A percentile compares a stretch with the other conserved stretches of the same genome.
Evolutionary conservation across 2,888 invertebrate species (phyloP).

Genomic region (Drosophila tripunctata): DNA sequence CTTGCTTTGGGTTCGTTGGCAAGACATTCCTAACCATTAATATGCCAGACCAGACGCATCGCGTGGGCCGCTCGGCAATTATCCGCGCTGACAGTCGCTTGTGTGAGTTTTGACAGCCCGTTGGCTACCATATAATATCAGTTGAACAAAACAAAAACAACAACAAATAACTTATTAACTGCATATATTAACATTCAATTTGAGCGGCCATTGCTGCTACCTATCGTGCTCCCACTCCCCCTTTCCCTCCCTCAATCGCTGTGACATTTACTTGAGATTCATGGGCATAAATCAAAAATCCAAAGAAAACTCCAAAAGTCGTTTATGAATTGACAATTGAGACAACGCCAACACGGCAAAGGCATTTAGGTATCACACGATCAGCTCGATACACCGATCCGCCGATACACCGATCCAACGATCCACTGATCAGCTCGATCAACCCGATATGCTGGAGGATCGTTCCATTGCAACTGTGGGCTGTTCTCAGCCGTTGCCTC

Average conservation of each 20-base stretch:
- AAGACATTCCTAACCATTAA: slow-evolving; percentile 60
- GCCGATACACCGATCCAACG: slow-evolving; percentile 21
- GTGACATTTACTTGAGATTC: slow-evolving; percentile 81
- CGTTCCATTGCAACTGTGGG: slow-evolving; percentile 48
- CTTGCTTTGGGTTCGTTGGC: neutral
- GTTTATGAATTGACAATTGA: slow-evolving; percentile 78
- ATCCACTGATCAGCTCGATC: slow-evolving; percentile 19
- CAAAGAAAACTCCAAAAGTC: slow-evolving; percentile 65
- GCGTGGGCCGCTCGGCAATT: slow-evolving; percentile 81
- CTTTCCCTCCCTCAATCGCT: neutral
- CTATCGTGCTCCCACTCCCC: neutral
- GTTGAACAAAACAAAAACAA: slow-evolving; percentile 35
- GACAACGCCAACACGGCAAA: slow-evolving; percentile 54
- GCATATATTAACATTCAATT: slow-evolving; percentile 83
- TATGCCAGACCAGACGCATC: slow-evolving; percentile 77
- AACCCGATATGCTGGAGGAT: slow-evolving; percentile 19
- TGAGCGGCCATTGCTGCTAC: slow-evolving; percentile 73
- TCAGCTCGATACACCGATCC: slow-evolving; percentile 3
- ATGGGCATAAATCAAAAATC: slow-evolving; percentile 83
- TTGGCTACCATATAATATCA: slow-evolving; percentile 82
- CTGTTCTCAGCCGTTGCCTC: slow-evolving; percentile 39
- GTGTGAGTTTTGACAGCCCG: slow-evolving; percentile 82
- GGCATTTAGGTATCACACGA: slow-evolving; percentile 55
- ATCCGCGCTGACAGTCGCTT: slow-evolving; percentile 79
- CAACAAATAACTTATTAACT: slow-evolving; percentile 80